phyloP scores from a whole-genome alignment of 2,888 invertebrate genomes.

The Platycheirus albimanus region DNA sequence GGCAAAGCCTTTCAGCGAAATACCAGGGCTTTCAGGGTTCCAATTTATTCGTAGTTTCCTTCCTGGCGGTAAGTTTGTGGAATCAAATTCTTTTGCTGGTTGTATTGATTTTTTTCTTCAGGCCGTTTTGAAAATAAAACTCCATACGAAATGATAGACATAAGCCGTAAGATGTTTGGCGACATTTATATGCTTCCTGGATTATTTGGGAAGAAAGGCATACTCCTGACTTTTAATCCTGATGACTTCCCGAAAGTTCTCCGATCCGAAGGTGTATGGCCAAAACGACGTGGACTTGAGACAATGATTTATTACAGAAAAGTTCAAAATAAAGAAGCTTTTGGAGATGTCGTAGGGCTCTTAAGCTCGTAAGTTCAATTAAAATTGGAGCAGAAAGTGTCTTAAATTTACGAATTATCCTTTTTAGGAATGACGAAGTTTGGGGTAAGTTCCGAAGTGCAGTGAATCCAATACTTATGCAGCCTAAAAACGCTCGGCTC shows the following conservation, averaged over 20 bases:
- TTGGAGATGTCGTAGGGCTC: constrained; percentile 74
- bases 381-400: neutral
- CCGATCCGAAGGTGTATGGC: constrained; percentile 83
- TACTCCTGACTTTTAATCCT: constrained; percentile 83
- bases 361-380: constrained; percentile 74
- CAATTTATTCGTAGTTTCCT: constrained; percentile 61
- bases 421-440: constrained; percentile 84
- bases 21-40: constrained; percentile 65
- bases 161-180: constrained; percentile 78
- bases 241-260: constrained; percentile 83
- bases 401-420: no score
- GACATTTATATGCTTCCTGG: constrained; percentile 81
- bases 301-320: constrained; percentile 81
- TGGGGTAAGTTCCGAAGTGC: constrained; percentile 87
- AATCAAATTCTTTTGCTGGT: constrained; percentile 66
- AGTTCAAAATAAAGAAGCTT: constrained; percentile 74
- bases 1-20: constrained; percentile 60
- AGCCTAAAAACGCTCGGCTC: constrained; percentile 84
- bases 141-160: constrained; percentile 61
- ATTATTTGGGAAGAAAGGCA: constrained; percentile 77
- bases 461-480: constrained; percentile 86
- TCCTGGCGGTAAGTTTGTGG: constrained; percentile 74
- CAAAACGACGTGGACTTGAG: constrained; percentile 81
- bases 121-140: constrained; percentile 70
- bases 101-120: no score